phyloP scores from a whole-genome alignment of 2,797 vertebrate genomes.

The Myiotriccus ornatus region DNA sequence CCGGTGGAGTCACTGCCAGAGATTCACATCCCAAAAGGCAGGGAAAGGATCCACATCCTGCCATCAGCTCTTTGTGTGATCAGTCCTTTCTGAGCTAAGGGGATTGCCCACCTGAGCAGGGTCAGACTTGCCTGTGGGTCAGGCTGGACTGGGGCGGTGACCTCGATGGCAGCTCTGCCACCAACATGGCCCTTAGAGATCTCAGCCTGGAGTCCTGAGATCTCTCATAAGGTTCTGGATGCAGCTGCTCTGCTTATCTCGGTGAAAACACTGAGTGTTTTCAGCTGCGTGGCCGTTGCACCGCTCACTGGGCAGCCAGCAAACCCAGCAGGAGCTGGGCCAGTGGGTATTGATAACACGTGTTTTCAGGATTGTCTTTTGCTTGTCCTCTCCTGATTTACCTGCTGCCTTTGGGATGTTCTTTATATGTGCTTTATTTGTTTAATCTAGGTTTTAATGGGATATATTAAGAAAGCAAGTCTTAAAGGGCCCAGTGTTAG shows the following conservation, averaged over 20 bases:
- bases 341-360: background rate
- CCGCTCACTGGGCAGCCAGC: background rate
- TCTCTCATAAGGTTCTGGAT: background rate
- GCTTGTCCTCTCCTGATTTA: background rate
- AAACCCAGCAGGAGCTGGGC: background rate
- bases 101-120: background rate
- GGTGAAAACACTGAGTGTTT: background rate
- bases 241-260: background rate
- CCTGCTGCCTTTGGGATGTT: background rate
- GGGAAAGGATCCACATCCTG: accelerated
- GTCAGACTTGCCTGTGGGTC: background rate
- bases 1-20: background rate
- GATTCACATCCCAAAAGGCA: background rate
- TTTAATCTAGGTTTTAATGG: background rate
- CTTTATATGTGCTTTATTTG: accelerated
- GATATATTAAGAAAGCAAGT: background rate
- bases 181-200: accelerated
- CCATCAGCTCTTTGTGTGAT: background rate
- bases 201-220: accelerated
- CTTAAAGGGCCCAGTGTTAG: background rate
- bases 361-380: background rate
- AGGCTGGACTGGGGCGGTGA: accelerated
- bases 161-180: background rate
- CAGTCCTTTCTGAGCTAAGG: accelerated
- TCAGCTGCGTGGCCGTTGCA: accelerated